phyloP scores from a whole-genome alignment of 1,140 invertebrate species.

The Musca domestica region DNA sequence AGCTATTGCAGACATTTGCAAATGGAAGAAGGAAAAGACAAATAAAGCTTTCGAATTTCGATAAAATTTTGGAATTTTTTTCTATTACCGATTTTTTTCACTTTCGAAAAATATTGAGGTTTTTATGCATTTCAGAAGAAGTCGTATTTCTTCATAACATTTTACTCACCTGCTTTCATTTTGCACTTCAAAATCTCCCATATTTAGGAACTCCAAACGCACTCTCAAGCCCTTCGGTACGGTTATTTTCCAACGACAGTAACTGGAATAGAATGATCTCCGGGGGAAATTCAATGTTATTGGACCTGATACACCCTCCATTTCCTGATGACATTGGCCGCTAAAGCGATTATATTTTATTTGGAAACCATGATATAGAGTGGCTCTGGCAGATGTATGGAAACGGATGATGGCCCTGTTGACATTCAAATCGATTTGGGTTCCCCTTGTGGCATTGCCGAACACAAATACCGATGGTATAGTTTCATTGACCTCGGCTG shows the following conservation, averaged over 20 bases:
- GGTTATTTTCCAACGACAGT: conserved; percentile 71
- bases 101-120: no score
- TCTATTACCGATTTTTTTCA: no score
- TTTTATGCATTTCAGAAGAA: no score
- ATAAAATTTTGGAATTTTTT: no score
- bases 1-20: no score
- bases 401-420: conserved; percentile 52
- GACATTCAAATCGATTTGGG: conserved; percentile 41
- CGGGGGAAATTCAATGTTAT: conserved; percentile 23
- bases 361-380: conserved; percentile 52
- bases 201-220: conserved; percentile 47
- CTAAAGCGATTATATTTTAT: conserved; percentile 25
- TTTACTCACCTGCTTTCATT: not conserved
- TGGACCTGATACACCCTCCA: conserved; percentile 29
- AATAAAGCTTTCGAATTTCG: no score
- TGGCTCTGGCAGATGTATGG: conserved; percentile 50
- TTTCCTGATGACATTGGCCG: conserved; percentile 27
- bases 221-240: conserved; percentile 66
- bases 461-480: conserved; percentile 31
- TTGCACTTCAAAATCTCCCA: not conserved
- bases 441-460: conserved; percentile 32
- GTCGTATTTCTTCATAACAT: not conserved
- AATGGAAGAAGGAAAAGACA: no score
- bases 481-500: conserved; percentile 14
- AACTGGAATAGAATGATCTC: not conserved